Conservation (phyloP, 2,888 invertebrate genomes). For the Zaprionus obscuricornis region DNA sequence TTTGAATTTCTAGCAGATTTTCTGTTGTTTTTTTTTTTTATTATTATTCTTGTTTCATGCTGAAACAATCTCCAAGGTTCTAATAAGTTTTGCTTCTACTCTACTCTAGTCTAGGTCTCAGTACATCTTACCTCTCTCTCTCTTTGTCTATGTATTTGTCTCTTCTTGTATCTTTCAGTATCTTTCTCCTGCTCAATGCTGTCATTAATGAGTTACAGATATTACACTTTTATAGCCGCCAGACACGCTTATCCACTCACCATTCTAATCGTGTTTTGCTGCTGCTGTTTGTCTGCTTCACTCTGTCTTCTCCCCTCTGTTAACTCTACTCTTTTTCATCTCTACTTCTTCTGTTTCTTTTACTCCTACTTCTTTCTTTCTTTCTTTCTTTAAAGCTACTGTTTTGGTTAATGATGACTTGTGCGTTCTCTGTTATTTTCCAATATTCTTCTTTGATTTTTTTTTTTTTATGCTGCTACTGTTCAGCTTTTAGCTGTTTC, state of each 20-base stretch:
- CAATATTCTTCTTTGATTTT: slow-evolving; percentile 43
- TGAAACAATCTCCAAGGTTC: neutral
- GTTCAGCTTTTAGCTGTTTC: slow-evolving; percentile 42
- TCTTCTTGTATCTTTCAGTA: neutral
- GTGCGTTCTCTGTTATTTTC: slow-evolving; percentile 52
- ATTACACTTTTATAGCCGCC: slow-evolving; percentile 80
- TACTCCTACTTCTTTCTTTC: slow-evolving; percentile 12
- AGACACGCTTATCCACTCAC: slow-evolving; percentile 81
- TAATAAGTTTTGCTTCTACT: no score
- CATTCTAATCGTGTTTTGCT: slow-evolving; percentile 75
- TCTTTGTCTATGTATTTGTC: slow-evolving; percentile 3
- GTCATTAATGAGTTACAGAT: slow-evolving; percentile 81
- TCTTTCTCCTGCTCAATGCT: slow-evolving; percentile 52
- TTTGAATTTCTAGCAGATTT: slow-evolving; percentile 55
- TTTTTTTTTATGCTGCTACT: slow-evolving; percentile 56
- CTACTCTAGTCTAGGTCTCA: no score
- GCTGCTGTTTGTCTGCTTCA: neutral
- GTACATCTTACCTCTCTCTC: no score
- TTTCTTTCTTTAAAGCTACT: slow-evolving; percentile 58
- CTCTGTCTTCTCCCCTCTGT: slow-evolving; percentile 1
- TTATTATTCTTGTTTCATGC: slow-evolving; percentile 11
- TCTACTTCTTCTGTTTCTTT: neutral
- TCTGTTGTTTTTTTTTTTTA: slow-evolving; percentile 26
- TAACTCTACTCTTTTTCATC: slow-evolving; percentile 1
- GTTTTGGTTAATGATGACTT: slow-evolving; percentile 70